Evolutionary conservation across 2,888 invertebrate species (phyloP), one percentile per base, ranked within the genome.

Genomic region (Lasius fuliginosus): DNA sequence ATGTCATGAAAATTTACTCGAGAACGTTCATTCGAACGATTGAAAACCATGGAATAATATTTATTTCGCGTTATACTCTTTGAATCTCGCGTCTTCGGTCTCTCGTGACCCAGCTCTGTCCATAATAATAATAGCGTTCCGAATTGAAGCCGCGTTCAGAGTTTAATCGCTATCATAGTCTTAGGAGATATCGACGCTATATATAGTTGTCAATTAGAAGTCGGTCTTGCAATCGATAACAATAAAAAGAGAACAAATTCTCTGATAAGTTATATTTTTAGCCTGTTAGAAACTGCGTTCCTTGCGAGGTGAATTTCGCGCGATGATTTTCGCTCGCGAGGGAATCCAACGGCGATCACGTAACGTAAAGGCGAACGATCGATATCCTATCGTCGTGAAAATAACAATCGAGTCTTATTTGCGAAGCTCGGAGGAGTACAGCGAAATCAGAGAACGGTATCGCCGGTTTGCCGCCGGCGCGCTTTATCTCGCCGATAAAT

Each of bases 401-500:
- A 73, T 46, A 71, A 79, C 58, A 40, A 69, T 71, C 42, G 58
- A 33, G 33, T 40, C 46, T 60, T 71, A 60, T 79, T 73, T 49
- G 46, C 36, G n/a, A 12, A 56, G 77, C 30, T 58, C 30, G 49
- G 18, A n/a, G 15, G n/a, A 81, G 79, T 60, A 0, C 33, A 15
- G 42, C 56, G 60, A 81, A 81, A 81, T 81, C 73, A 60, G 36
- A 73, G 36, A 73, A 73, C 60, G 79, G 12, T 62, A 71, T 79
- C 71, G 75, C 18, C 18, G 30, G 62, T 30, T 62, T 64, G 60
- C 15, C 40, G 5, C 18, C 18, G 62, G 23, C 18, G 12, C 18
- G 18, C 15, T 73, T 73, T 81, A 73, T 81, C 79, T 18, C 73
- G 36, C 79, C 49, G 73, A 81, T 81, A 81, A 81, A 81, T 73